Evolutionary conservation across 2,888 invertebrate species (phyloP), one percentile per base, ranked within the genome.

Genomic region (Chymomyza caudatula): DNA sequence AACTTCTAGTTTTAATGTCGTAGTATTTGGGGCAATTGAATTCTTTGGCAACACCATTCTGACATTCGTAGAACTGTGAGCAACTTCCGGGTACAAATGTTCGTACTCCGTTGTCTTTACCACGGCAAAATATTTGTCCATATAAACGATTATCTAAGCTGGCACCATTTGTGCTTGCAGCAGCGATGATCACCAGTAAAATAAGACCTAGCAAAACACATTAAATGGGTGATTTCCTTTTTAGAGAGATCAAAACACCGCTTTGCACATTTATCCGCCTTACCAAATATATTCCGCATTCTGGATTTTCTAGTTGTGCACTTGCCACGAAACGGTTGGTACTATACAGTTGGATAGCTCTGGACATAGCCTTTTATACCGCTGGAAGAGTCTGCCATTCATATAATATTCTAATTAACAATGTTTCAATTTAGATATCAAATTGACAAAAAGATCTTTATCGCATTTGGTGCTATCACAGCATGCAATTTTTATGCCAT

Each of bases 61-160:
- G 69, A n/a, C 88, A 88, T 62, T 85, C 80, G 20, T 83, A 85
- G 63, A 76, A 88, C 54, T 86, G 71, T 0, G 78, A 79, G 42
- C 88, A 88, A 63, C 87, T 86, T 4, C 88, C 88, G 0, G 87
- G 87, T 5, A 87, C 82, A 17, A 87, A 47, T 3, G 82, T 60
- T 3, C 77, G 77, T 37, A 75, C 74, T 6, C 88, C 88, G 68
- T 87, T 70, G 13, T 58, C 54, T 25, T 85, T 85, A 4, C 64
- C 68, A 4, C 70, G 73, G 54, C 88, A 88, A n/a, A 88, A 69
- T 49, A 73, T 74, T 20, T 74, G 69, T 3, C 75, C 76, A 61
- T 87, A 87, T n/a, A 85, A 60, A 3, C 66, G 63, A 44, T 73
- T 76, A 53, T 86, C 78, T 44, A 85, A 69, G 44, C 63, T 83